These are phyloP conservation scores for Myioborus melanocephalus DNA, from an alignment of 2,797 vertebrate genomes.

Conservation along the genomic window DNA sequence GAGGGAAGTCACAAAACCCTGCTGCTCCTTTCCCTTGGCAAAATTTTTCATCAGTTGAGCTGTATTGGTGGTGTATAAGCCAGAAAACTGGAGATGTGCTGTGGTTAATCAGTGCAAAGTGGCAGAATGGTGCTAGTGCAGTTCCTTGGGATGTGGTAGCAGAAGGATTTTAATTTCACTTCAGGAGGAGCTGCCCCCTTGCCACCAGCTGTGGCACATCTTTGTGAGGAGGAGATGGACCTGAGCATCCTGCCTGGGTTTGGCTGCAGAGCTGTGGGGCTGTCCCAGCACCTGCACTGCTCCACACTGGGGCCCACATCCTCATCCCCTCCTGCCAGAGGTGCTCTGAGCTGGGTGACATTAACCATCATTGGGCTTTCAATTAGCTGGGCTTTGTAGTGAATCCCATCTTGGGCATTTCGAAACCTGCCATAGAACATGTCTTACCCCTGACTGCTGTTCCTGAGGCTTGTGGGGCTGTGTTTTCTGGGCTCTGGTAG, in stretches of 20 bases:
- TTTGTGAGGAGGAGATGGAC: neutral
- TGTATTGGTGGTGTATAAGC: accelerated
- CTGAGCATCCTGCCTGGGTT: neutral
- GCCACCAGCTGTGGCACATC: too few relatives aligned
- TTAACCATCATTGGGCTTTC: neutral
- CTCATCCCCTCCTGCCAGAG: neutral
- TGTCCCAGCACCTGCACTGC: neutral
- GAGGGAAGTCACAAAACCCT: neutral
- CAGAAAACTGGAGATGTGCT: neutral
- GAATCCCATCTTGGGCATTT: neutral
- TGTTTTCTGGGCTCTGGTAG: neutral
- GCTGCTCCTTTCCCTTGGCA: neutral
- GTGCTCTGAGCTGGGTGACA: neutral
- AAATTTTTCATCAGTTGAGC: neutral
- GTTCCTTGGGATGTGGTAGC: neutral
- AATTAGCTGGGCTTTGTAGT: neutral
- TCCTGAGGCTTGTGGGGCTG: neutral
- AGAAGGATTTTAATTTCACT: neutral
- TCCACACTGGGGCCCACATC: neutral
- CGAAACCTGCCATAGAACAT: neutral
- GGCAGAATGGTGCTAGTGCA: neutral
- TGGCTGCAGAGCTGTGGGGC: neutral
- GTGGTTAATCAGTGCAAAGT: neutral
- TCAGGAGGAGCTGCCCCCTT: neutral
- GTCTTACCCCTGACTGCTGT: neutral